Evolutionary conservation across 2,797 vertebrate species (phyloP).

Genomic region (Scarus forsteni): DNA sequence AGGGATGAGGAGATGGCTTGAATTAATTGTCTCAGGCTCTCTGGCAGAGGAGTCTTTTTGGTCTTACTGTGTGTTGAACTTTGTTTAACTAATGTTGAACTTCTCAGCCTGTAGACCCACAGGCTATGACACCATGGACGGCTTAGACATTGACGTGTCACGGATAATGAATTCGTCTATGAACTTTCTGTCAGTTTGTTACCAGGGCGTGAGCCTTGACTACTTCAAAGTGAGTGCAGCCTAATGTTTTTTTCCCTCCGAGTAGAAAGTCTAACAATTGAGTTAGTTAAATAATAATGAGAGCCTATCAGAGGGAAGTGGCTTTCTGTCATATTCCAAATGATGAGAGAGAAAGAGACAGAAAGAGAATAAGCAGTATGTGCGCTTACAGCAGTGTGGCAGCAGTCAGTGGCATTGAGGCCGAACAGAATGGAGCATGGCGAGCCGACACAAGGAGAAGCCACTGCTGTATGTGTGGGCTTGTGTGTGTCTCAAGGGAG

Average conservation of each 20-base stretch:
- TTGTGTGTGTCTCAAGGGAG: constrained; percentile 57
- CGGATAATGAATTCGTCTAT: constrained; percentile 56
- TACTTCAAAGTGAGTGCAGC: constrained; percentile 53
- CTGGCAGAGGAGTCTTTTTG: constrained; percentile 33
- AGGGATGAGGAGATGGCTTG: constrained; percentile 46
- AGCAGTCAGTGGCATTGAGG: constrained; percentile 43
- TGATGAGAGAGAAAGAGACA: constrained; percentile 46
- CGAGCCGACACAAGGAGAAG: constrained; percentile 31
- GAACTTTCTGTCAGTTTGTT: constrained; percentile 62
- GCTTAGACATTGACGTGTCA: constrained; percentile 55
- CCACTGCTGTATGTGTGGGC: constrained; percentile 36
- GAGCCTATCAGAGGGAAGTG: constrained; percentile 28
- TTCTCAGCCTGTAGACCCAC: constrained; percentile 41
- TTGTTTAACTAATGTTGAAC: constrained; percentile 56
- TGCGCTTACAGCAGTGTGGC: constrained; percentile 62
- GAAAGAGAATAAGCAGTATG: constrained; percentile 44
- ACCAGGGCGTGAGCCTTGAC: constrained; percentile 49
- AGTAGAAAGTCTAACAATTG: constrained; percentile 48
- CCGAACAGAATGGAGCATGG: constrained; percentile 43
- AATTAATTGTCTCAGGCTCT: constrained; percentile 64
- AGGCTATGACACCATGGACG: constrained; percentile 39
- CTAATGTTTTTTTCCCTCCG: constrained; percentile 17
- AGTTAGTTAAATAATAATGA: constrained; percentile 50
- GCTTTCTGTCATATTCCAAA: constrained; percentile 50
- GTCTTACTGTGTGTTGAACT: constrained; percentile 48